Base-by-base conservation (phyloP, 2,113 vertebrate genomes). In the Colossoma macropomum region DNA sequence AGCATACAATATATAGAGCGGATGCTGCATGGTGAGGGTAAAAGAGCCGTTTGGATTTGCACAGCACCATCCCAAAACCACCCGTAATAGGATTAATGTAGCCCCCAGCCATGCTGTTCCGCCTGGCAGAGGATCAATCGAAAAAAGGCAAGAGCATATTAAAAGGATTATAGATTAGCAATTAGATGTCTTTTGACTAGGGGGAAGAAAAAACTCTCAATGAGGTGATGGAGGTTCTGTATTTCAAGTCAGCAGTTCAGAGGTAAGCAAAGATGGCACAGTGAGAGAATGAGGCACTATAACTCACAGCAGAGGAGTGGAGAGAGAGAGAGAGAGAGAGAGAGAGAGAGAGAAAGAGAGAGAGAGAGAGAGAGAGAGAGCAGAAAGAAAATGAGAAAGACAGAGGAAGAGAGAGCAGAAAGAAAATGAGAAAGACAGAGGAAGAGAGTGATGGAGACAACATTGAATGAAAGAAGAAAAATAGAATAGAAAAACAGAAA, bases 101-200 rank as follows among this genome's bases (percentile, higher is more conserved):
- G 95, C 95, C 95, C 85, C 88, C 75, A 91, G 94, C 94, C 91
- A 90, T 93, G 92, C 94, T 95, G 93, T 95, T 95, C 94, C 93
- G 93, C 92, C 91, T 96, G 94, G 95, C 94, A 93, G 94, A 93
- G 95, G 96, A 98, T 98, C 96, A 97, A 98, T 97, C 92, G 89
- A 88, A 91, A 95, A 95, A 93, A 95, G 95, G 79, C 84, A 88
- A 94, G 91, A 96, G 83, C 94, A 92, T 96, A 96, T 96, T 97
- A 98, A 98, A 96, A 94, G 95, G 96, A 96, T 97, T 98, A 98
- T 97, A 96, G 97, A 98, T 98, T 96, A 97, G 93, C 95, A 97
- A 97, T 98, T 97, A 97, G 95, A 96, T 96, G 95, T 92, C 91
- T 96, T 95, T 92, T 93, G 94, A 97, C 93, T 95, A 69, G 92